Conservation (phyloP, 1,140 invertebrate species). For the Rhyacophila brunnea region DNA sequence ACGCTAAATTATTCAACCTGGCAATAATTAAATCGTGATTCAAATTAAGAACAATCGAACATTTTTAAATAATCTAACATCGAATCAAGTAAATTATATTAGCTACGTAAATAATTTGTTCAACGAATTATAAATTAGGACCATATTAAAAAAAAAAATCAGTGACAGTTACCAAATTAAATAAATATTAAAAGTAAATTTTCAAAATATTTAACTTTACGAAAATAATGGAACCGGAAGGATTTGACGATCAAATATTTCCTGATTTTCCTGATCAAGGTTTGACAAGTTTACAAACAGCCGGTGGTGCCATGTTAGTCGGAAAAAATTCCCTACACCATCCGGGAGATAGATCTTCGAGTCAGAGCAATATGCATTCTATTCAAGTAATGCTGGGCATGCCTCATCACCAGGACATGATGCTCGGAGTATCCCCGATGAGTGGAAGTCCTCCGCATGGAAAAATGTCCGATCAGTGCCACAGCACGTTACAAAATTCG, state of each 20-base stretch:
- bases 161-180: background rate
- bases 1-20: no score
- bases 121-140: no score
- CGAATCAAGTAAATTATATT: no score
- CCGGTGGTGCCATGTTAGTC: slow-evolving; percentile 40
- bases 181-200: background rate
- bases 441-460: slow-evolving; percentile 42
- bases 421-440: slow-evolving; percentile 41
- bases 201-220: background rate
- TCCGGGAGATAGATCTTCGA: slow-evolving; percentile 43
- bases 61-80: no score
- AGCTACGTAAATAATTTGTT: no score
- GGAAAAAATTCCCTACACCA: slow-evolving; percentile 44
- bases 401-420: slow-evolving; percentile 55
- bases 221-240: slow-evolving; percentile 65
- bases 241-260: slow-evolving; percentile 75
- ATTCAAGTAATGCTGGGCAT: slow-evolving; percentile 74
- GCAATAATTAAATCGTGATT: no score
- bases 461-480: slow-evolving; percentile 42
- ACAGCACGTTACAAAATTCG: slow-evolving; percentile 39
- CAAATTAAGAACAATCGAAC: no score
- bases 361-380: slow-evolving; percentile 57
- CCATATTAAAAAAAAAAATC: no score
- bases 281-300: slow-evolving; percentile 45
- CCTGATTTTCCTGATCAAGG: slow-evolving; percentile 67